Evolutionary conservation across 2,888 invertebrate species (phyloP).

Genomic region (Cremastinae sp.): DNA sequence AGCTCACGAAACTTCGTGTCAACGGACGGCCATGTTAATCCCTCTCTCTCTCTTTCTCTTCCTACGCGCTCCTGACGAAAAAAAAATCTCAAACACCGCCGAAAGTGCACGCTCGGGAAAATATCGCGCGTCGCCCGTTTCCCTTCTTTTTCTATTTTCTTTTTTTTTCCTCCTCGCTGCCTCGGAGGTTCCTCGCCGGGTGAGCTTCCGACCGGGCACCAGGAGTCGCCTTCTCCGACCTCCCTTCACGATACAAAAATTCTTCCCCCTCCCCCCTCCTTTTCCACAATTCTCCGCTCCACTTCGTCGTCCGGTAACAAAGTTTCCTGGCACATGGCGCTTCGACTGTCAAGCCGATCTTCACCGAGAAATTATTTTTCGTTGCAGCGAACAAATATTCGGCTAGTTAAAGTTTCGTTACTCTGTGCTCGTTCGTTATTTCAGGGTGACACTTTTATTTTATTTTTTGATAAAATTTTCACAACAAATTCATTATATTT

Average conservation of each 20-base stretch:
- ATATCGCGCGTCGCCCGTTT: no score
- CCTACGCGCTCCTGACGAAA: not conserved
- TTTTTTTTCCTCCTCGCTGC: constrained; percentile 3
- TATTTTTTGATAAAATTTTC: no score
- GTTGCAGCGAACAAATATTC: no score
- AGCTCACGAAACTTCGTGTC: constrained; percentile 64
- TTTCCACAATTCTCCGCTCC: not conserved
- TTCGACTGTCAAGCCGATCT: no score
- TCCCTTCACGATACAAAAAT: constrained; percentile 33
- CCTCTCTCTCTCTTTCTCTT: constrained; percentile 50
- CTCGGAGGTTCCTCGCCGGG: not conserved
- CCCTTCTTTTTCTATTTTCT: constrained; percentile 1
- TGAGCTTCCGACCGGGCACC: constrained; percentile 50
- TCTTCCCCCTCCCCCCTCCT: not conserved
- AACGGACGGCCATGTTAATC: constrained; percentile 72
- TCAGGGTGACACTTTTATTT: no score
- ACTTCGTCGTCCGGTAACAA: not conserved
- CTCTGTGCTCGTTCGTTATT: no score
- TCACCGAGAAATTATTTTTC: no score
- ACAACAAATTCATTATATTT: no score
- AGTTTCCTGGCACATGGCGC: no score
- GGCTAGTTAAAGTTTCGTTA: no score
- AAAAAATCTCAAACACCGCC: not conserved
- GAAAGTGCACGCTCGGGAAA: not conserved
- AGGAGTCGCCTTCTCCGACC: constrained; percentile 49